Evolutionary conservation across 2,113 vertebrate genomes (phyloP), one percentile per base, ranked within the genome.

Genomic region (Sminthopsis crassicaudata): DNA sequence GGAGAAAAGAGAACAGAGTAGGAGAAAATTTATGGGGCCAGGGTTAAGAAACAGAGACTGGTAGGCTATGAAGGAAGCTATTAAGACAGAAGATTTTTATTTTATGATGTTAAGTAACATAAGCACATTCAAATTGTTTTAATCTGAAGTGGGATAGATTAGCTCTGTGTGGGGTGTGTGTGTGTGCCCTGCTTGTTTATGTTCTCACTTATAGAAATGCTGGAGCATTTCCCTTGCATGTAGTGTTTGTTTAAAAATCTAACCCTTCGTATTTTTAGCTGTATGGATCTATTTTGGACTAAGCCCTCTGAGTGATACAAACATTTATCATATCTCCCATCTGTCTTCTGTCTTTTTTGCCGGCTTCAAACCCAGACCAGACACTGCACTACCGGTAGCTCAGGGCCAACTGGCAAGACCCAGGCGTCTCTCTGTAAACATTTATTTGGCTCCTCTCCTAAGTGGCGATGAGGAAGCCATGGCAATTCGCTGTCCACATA

Each of bases 231-330:
- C 90, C 60, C 93, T 51, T 92, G 92, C 88, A 52, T 90, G 55
- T 95, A n/a, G 50, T 96, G 57, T 92, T 93, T 90, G 53, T 57
- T 93, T 95, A 50, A 95, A 97, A 95, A 53, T 23, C 55, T 93
- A 2, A 8, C 25, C 23, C 22, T 94, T 67, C 8, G 30, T 2
- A 0, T 57, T 94, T 95, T 92, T 48, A 96, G 95, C 94, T 88
- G 24, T 54, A 93, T 93, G 46, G 76, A 36, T 92, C 42, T 57
- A 22, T 91, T 95, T 46, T 89, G 84, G 54, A 76, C 24, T 6
- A 11, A 16, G 4, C 54, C 53, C 92, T 93, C 93, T 93, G 53
- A 57, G 42, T 0, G 46, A 92, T 9, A 57, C n/a, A 50, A 27
- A 94, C 53, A 54, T 93, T 95, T 90, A 57, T 94, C 91, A 48